Conservation (phyloP, 37 sponge, comb jelly and placozoan species). For the Spongilla lacustris region DNA sequence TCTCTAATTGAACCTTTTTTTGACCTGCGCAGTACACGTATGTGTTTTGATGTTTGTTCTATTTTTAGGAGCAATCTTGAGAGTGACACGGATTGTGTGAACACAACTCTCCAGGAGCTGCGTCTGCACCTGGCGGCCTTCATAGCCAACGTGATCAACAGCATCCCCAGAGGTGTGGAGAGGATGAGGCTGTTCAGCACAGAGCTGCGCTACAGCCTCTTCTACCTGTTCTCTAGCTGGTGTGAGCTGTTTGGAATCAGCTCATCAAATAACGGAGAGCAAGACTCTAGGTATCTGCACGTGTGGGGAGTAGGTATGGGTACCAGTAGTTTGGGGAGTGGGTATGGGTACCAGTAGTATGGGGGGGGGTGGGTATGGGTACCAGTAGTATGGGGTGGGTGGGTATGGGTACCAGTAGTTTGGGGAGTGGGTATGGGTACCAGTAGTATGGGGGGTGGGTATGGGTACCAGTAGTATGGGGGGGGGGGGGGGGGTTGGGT, state of each 20-base stretch:
- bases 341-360: too few relatives aligned
- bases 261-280: slow-evolving; percentile 20
- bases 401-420: not conserved
- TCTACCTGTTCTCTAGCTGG: slow-evolving; percentile 77
- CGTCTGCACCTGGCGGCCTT: slow-evolving; percentile 66
- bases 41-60: not conserved
- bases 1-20: too few relatives aligned
- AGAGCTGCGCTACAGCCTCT: slow-evolving; percentile 63
- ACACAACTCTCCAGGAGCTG: slow-evolving; percentile 36
- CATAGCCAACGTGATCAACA: slow-evolving; percentile 67
- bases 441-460: too few relatives aligned
- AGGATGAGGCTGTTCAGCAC: slow-evolving; percentile 42
- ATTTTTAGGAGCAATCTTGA: slow-evolving; percentile 64
- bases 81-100: slow-evolving; percentile 64
- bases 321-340: not conserved
- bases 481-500: too few relatives aligned
- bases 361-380: not conserved
- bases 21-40: too few relatives aligned
- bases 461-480: too few relatives aligned
- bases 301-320: not conserved
- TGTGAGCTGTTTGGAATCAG: slow-evolving; percentile 63
- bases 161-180: slow-evolving; percentile 56
- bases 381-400: not conserved
- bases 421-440: too few relatives aligned
- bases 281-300: slow-evolving; percentile 18